Base-by-base conservation (phyloP, 2,888 invertebrate species). In the Boloria euphrosyne region DNA sequence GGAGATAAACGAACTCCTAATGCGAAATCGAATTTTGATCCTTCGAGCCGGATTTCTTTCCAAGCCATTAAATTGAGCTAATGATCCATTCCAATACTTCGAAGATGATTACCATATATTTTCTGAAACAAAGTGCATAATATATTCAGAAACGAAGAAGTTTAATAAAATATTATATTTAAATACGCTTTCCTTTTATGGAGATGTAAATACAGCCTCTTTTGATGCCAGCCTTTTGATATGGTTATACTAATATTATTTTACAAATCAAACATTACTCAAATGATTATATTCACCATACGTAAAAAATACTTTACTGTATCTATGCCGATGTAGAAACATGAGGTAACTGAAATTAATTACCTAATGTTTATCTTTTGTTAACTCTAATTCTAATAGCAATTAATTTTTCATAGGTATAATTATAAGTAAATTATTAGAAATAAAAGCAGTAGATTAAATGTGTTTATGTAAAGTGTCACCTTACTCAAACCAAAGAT, bases 61-160 rank as follows among this genome's bases (percentile, higher is more conserved):
- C 70, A 60, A 62, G 46, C 67, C 73, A 73, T 74, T 74, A 69
- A 68, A 71, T 66, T 64, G 54, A 65, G 65, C 69, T 73, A 74
- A 74, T 72, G 72, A 68, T 63, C 74, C 67, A 67, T 71, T 68
- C 55, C 58, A 46, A 51, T 57, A 46, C 46, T 57, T 53, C 50
- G 54, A 63, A 72, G 65, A 72, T 62, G 68, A 71, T 71, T 70
- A 69, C 61, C 71, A 68, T 69, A 71, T 58, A 66, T 68, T 70
- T 58, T 61, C 52, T 62, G 50, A 67, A 67, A 50, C 59, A 67
- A 57, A 31, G 58, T 68, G 52, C 55, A 63, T 63, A 62, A 70
- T 68, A 58, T 66, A 68, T 58, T 55, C 49, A 18, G 18, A 54
- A 38, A 38, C 31, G 31, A 61, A 58, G 55, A 46, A 31, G 51